phyloP scores from a whole-genome alignment of 2,888 invertebrate genomes.

The Lacanobia wlatinum region DNA sequence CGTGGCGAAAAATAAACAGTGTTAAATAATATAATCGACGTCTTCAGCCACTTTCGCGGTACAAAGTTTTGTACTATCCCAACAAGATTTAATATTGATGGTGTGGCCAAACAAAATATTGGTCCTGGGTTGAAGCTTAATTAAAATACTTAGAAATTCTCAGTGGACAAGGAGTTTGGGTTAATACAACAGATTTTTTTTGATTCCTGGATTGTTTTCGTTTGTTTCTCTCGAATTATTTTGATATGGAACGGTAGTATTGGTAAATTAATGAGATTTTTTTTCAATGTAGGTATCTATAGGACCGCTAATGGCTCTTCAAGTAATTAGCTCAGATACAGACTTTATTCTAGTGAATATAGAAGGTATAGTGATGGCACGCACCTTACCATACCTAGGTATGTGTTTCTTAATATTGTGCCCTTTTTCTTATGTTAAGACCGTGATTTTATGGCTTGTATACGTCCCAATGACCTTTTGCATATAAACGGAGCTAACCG shows the following conservation, averaged over 20 bases:
- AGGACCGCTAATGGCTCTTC: too few species aligned
- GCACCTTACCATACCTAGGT: too few species aligned
- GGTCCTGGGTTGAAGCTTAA: constrained; percentile 46
- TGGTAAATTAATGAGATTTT: background rate
- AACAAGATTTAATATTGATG: constrained; percentile 60
- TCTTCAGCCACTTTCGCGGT: constrained; percentile 8
- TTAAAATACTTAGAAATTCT: constrained; percentile 63
- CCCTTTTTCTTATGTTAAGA: too few species aligned
- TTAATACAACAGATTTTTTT: constrained; percentile 32
- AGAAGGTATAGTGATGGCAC: too few species aligned
- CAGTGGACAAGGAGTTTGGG: constrained; percentile 36
- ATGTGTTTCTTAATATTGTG: too few species aligned
- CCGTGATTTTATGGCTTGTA: too few species aligned
- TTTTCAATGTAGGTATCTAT: background rate
- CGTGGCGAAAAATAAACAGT: constrained; percentile 14
- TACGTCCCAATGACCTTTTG: too few species aligned
- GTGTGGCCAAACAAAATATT: constrained; percentile 60
- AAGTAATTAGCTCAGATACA: too few species aligned
- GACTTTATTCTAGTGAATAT: background rate
- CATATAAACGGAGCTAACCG: too few species aligned
- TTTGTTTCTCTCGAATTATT: constrained; percentile 14
- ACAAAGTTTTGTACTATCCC: constrained; percentile 29
- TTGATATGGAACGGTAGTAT: background rate
- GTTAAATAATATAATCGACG: constrained; percentile 19
- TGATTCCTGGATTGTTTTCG: constrained; percentile 17